Evolutionary conservation across 2,797 vertebrate species (phyloP).

Genomic region (Ambastaia sidthimunki): DNA sequence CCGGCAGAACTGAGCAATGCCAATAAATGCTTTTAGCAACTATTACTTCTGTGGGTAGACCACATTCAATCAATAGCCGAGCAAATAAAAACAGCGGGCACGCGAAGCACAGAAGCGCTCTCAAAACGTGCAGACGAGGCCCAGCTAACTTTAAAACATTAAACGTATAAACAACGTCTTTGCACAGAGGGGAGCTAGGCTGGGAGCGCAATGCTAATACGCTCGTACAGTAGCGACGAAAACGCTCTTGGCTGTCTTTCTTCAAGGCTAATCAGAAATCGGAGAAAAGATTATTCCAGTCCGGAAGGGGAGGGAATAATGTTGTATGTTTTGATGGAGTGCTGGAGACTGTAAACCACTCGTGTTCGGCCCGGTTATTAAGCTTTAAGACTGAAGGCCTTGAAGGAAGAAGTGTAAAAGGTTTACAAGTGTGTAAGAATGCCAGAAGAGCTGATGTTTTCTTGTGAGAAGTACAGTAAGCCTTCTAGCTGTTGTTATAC

Average conservation of each 20-base stretch:
- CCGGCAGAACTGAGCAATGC: conserved; percentile 72
- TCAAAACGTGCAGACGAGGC: conserved; percentile 53
- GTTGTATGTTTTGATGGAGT: conserved; percentile 20
- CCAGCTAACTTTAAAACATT: conserved; percentile 48
- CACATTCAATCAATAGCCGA: conserved; percentile 80
- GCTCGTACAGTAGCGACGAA: conserved; percentile 25
- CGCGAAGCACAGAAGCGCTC: conserved; percentile 71
- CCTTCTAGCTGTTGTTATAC: neutral
- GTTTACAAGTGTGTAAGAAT: conserved; percentile 20
- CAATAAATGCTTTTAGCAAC: conserved; percentile 82
- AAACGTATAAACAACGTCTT: conserved; percentile 30
- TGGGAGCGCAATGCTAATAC: neutral
- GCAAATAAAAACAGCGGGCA: conserved; percentile 78
- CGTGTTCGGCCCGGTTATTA: conserved; percentile 20
- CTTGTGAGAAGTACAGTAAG: neutral
- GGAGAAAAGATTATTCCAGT: conserved; percentile 22
- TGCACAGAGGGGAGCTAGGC: conserved; percentile 11
- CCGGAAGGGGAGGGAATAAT: neutral
- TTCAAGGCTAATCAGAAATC: conserved; percentile 30
- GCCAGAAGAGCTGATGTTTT: neutral
- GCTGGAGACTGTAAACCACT: neutral
- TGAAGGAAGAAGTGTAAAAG: conserved; percentile 30
- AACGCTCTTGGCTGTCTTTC: neutral
- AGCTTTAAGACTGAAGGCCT: conserved; percentile 35
- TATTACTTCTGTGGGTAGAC: conserved; percentile 80